Percentiles rank a stretch among this genome's conserved stretches.
These are phyloP conservation scores for Oxystoma pomonae DNA, from an alignment of 2,888 invertebrate species.

Conservation along the genomic window DNA sequence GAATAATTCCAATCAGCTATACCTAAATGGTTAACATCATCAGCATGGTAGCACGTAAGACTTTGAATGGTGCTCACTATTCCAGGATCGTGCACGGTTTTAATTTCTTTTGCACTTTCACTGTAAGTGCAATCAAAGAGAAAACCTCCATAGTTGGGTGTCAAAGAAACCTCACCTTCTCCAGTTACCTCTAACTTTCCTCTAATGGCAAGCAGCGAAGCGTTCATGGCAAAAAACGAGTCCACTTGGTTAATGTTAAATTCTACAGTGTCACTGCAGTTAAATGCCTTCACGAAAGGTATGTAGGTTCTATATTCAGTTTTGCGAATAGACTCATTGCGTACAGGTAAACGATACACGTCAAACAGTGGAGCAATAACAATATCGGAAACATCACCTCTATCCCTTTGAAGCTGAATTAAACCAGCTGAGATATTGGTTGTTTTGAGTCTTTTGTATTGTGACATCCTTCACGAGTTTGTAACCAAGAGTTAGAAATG, in stretches of 20 bases:
- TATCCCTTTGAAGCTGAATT: neutral
- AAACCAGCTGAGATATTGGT: neutral
- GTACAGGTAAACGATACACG: constrained; percentile 10
- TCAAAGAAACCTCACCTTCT: constrained; percentile 6
- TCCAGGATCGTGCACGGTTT: constrained; percentile 20
- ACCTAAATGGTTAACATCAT: constrained; percentile 14
- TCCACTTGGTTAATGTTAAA: constrained; percentile 25
- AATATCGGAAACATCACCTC: neutral
- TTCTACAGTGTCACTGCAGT: constrained; percentile 23
- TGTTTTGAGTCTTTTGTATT: neutral
- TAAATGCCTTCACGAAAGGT: constrained; percentile 26
- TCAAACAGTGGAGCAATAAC: constrained; percentile 2
- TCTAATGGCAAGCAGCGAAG: constrained; percentile 11
- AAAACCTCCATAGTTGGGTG: constrained; percentile 16
- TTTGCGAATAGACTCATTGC: constrained; percentile 17
- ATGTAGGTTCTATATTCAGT: constrained; percentile 21
- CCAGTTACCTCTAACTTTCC: constrained; percentile 12
- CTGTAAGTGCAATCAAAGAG: constrained; percentile 21
- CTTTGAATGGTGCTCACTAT: constrained; percentile 18
- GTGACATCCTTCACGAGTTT: neutral
- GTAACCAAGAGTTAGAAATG: constrained; percentile 4
- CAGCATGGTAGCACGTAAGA: constrained; percentile 10
- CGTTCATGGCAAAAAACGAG: constrained; percentile 14
- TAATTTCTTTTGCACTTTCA: constrained; percentile 17
- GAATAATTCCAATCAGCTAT: constrained; percentile 20